Conservation (phyloP, 2,888 invertebrate species). For the Dynastes grantii region DNA sequence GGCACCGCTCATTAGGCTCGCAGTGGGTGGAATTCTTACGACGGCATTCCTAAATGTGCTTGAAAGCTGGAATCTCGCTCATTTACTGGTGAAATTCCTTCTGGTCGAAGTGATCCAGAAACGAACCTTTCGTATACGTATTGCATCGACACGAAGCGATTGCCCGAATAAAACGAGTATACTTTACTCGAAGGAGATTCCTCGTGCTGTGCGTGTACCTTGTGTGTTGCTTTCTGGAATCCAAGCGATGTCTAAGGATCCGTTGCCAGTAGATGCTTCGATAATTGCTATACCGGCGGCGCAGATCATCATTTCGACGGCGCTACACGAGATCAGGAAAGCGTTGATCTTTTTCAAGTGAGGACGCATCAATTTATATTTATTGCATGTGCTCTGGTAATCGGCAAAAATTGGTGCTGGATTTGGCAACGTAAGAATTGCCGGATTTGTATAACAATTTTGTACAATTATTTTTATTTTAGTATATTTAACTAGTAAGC, state of each 20-base stretch:
- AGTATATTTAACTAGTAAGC: neutral
- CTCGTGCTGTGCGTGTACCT: conserved; percentile 38
- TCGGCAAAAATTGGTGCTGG: conserved; percentile 23
- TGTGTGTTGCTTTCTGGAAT: conserved; percentile 32
- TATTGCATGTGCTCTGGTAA: conserved; percentile 20
- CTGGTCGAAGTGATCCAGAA: conserved; percentile 36
- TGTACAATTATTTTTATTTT: neutral
- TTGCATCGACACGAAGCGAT: conserved; percentile 5
- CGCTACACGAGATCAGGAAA: conserved; percentile 71
- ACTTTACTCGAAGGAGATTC: conserved; percentile 38
- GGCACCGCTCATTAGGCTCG: conserved; percentile 35
- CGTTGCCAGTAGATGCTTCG: conserved; percentile 65
- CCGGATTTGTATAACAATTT: conserved; percentile 23
- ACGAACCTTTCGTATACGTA: conserved; percentile 17
- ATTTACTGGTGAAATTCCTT: conserved; percentile 44
- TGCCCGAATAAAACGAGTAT: conserved; percentile 26
- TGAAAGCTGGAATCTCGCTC: conserved; percentile 43
- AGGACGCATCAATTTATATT: conserved; percentile 60
- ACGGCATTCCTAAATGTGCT: conserved; percentile 46
- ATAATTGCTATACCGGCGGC: conserved; percentile 70
- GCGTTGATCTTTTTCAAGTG: conserved; percentile 73
- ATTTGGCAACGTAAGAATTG: conserved; percentile 29
- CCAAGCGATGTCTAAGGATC: conserved; percentile 59
- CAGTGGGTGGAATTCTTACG: conserved; percentile 47
- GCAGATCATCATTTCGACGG: conserved; percentile 72